Evolutionary conservation across 35 echinoderm and acorn worm genomes (phyloP), one percentile per base, ranked within the genome.

Genomic region (Hemicentrotus pulcherrimus): DNA sequence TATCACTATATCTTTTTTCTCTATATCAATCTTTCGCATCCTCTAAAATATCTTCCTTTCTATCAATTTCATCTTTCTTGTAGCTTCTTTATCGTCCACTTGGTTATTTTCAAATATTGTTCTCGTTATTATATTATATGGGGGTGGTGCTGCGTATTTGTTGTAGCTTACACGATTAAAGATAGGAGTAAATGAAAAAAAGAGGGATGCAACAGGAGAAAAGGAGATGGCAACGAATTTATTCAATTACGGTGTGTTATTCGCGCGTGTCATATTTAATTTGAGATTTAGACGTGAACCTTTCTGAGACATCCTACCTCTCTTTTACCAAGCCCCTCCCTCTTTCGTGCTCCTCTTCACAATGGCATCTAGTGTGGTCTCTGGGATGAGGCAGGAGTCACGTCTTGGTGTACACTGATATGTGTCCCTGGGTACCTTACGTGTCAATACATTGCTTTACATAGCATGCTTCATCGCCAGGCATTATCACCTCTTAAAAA

Each of bases 401-500:
- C 65, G 65, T 78, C 65, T 78, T 22, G 4, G 65, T 22, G 65
- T 78, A 78, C 65, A 78, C n/a, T 78, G 65, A 78, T 78, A 78
- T 78, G 65, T 78, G 65, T 78, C 65, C 65, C 65, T 78, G 28
- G 65, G 65, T 78, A 78, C 22, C 28, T 59, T 78, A n/a, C 65
- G 65, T 78, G 65, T 78, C 65, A 78, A 78, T 78, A 78, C 65
- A 78, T 78, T 78, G 65, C 65, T 78, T 78, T 78, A 78, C 65
- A 78, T 22, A 78, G 19, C 65, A 78, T 78, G 65, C 65, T 78
- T 78, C n/a, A 78, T 78, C 65, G 65, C 65, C 24, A n/a, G 65
- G 28, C 65, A 71, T 78, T 78, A 78, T n/a, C 65, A 78, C 65
- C 65, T 78, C 65, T 78, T 59, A 59, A 59, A 59, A 78, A 78